Base-by-base conservation (phyloP, 2,113 vertebrate species). In the Psittacara wagleri region DNA sequence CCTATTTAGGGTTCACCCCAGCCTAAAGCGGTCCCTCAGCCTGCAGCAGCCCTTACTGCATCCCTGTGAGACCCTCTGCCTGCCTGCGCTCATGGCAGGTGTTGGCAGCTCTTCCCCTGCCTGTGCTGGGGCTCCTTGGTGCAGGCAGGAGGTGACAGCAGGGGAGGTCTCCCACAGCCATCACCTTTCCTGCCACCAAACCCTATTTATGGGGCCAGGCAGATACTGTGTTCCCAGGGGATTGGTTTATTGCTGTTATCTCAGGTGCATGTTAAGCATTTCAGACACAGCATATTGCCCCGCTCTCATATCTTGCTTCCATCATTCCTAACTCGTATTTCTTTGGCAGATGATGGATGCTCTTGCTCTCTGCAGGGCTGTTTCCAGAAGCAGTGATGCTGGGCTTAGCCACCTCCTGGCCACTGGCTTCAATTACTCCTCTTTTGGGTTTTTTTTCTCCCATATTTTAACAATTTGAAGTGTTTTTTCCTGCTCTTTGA, bases 21-120 rank as follows among this genome's bases (percentile, higher is more conserved):
- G 54, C 35, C n/a, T 2, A 3, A 41, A 72, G 7, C 14, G 25
- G 43, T 68, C 43, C 63, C n/a, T 54, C 49, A 33, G 16, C 35
- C 83, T 1, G 9, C 41, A 64, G 82, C 52, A 37, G 33, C 39
- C 25, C 27, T 33, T 4, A 3, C 37, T 3, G 24, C 19, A 2
- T 55, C 83, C 61, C 67, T 7, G 24, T 0, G 64, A 69, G 63
- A 52, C 39, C 33, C 22, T 55, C 12, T 2, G 2, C n/a, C 62
- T 15, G 17, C 62, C n/a, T 7, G 0, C 6, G 6, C 4, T 1
- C 7, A 0, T 0, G 7, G 44, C 39, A 6, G 14, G 3, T 4
- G n/a, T 11, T n/a, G 13, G 48, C 18, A 18, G 70, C 29, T 49
- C n/a, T 52, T 17, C 28, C 62, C 44, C 52, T 70, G 54, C 43